Base-by-base conservation (phyloP, 2,797 vertebrate genomes). In the Anas bahamensis region DNA sequence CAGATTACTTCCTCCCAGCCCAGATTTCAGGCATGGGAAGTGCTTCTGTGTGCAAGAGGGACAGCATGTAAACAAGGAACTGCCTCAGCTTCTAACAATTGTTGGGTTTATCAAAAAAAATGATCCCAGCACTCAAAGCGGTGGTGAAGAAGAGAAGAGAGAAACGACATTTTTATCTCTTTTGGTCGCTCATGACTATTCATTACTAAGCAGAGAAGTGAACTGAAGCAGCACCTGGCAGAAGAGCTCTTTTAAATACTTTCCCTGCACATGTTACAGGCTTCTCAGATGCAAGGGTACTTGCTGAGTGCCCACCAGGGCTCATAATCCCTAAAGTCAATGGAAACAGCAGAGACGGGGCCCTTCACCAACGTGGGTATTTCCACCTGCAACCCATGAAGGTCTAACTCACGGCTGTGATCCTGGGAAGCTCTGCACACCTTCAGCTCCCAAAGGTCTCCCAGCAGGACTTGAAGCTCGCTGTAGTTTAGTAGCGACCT, bases 221-320 rank as follows among this genome's bases (percentile, higher is more conserved):
- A 35, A n/a, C 39, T 11, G 33, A 28, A 61, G 71, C 17, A 2
- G 24, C 4, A 2, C 8, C 78, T 44, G 70, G 5, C 55, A 9
- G 29, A 17, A 63, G 35, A 83, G 70, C 57, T 61, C 50, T 21
- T 11, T 24, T 11, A 24, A 68, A 44, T 0, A 31, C 46, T 41
- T 31, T 16, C 52, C 70, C 48, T 18, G 57, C 35, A 7, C 17
- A 2, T 48, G 33, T 29, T 46, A 31, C 39, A 60, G 77, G 44
- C 71, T 11, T 23, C 37, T 7, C 13, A 57, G 39, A 14, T 7
- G 31, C 15, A 33, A 10, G 13, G 65, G 48, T 7, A 17, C 61
- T 41, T 13, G 11, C 33, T 2, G 24, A 57, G 50, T 7, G 0
- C 14, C 44, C 14, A 2, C 1, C 2, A 31, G 52, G 39, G 19